phyloP scores from a whole-genome alignment of 2,888 invertebrate species.

The Geophilus truncorum region DNA sequence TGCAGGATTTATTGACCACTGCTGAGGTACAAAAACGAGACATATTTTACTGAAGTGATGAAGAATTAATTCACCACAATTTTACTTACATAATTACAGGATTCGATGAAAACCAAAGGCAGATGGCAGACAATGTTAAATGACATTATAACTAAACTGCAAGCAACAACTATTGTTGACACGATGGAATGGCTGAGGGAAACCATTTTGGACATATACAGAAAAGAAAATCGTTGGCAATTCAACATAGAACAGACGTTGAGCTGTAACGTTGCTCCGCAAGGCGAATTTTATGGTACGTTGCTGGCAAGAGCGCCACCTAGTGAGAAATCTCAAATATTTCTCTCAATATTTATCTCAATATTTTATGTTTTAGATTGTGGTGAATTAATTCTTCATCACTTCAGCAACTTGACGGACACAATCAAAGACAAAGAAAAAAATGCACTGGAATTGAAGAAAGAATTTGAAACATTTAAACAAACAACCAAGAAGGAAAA shows the following conservation, averaged over 20 bases:
- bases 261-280: background rate
- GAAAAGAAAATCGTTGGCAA: background rate
- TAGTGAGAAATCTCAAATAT: no score
- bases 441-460: background rate
- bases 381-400: background rate
- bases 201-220: background rate
- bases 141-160: background rate
- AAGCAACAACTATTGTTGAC: background rate
- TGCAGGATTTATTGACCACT: background rate
- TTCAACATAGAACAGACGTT: background rate
- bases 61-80: no score
- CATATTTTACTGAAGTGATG: no score
- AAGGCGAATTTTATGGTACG: background rate
- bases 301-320: no score
- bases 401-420: background rate
- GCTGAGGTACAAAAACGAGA: background rate
- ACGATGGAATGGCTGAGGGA: background rate
- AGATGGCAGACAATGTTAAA: background rate
- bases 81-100: no score
- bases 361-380: background rate
- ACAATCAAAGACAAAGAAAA: background rate
- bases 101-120: background rate
- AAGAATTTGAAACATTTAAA: background rate
- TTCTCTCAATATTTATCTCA: background rate
- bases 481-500: background rate